A percentile compares a stretch with the other conserved stretches of the same genome.
Evolutionary conservation across 2,888 invertebrate species (phyloP).

Genomic region (Apodemia duryi): DNA sequence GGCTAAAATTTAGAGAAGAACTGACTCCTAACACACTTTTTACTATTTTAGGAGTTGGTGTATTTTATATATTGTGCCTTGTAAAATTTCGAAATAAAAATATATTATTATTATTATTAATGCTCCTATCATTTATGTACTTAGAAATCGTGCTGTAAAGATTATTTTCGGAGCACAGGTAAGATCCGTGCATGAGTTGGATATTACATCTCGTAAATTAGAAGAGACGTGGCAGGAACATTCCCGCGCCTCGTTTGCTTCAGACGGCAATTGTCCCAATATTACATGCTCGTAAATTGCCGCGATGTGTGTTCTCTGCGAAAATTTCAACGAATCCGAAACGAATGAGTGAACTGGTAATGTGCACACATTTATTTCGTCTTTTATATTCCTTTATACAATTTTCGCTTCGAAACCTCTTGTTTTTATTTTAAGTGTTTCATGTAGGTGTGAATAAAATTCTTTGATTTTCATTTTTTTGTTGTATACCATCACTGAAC

Average conservation of each 20-base stretch:
- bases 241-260: constrained; percentile 53
- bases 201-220: constrained; percentile 71
- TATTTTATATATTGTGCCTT: no score
- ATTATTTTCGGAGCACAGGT: constrained; percentile 19
- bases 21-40: no score
- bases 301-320: constrained; percentile 26
- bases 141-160: neutral
- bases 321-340: constrained; percentile 20
- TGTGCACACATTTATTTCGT: constrained; percentile 14
- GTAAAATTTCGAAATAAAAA: no score
- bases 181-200: constrained; percentile 13
- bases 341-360: constrained; percentile 17
- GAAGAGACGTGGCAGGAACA: constrained; percentile 46
- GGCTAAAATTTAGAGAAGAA: no score
- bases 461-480: neutral
- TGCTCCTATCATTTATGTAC: neutral
- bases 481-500: no score
- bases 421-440: constrained; percentile 11
- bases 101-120: no score
- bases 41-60: no score
- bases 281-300: constrained; percentile 66
- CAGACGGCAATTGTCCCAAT: constrained; percentile 64
- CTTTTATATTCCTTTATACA: constrained; percentile 12
- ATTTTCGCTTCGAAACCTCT: neutral
- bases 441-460: neutral